Evolutionary conservation across 1,140 invertebrate genomes (phyloP).

Genomic region (Telenomus remus): DNA sequence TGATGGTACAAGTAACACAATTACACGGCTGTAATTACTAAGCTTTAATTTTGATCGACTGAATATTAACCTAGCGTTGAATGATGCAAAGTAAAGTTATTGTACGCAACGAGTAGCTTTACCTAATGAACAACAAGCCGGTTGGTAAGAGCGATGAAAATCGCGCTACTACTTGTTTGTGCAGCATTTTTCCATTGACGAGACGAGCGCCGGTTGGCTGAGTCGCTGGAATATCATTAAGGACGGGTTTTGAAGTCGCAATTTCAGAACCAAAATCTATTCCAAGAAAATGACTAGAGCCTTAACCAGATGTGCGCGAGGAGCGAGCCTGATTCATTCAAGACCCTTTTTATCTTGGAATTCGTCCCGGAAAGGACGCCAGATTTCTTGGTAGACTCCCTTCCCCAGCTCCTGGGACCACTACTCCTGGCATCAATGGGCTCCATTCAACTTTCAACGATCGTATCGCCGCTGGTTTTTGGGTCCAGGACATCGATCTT

Average conservation of each 20-base stretch:
- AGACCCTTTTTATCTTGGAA: conserved; percentile 75
- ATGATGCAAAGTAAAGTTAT: too few species aligned
- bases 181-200: conserved; percentile 33
- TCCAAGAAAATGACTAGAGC: conserved; percentile 53
- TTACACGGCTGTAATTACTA: too few species aligned
- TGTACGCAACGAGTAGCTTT: too few species aligned
- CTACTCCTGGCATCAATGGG: conserved; percentile 69
- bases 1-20: too few species aligned
- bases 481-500: conserved; percentile 72
- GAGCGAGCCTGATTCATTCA: conserved; percentile 75
- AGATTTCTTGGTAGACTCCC: conserved; percentile 72
- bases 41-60: too few species aligned
- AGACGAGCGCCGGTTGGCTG: conserved; percentile 3
- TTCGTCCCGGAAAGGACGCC: conserved; percentile 76
- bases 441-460: conserved; percentile 72
- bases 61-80: too few species aligned
- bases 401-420: conserved; percentile 45
- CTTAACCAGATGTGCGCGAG: conserved; percentile 52
- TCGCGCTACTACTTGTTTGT: conserved; percentile 11
- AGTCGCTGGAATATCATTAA: conserved; percentile 42
- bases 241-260: conserved; percentile 29
- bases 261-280: conserved; percentile 47
- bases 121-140: conserved; percentile 4
- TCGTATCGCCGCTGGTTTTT: conserved; percentile 72
- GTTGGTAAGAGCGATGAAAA: conserved; percentile 32